Evolutionary conservation across 37 sponge, comb jelly and placozoan species (phyloP), one percentile per base, ranked within the genome.

Genomic region (Dysidea cf. avara): DNA sequence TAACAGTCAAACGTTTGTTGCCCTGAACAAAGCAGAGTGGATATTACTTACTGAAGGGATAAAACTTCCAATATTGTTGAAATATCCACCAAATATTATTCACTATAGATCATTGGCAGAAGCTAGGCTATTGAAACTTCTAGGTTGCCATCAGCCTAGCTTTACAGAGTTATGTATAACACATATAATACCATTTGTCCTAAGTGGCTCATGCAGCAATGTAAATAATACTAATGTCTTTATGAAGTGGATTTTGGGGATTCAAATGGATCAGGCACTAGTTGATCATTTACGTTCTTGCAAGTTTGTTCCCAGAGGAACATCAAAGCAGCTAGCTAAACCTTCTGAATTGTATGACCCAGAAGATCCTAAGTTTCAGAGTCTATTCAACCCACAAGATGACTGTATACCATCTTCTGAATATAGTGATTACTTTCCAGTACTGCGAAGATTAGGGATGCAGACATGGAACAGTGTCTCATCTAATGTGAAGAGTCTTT

Each of bases 291-390:
- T 43, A 9, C 5, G 5, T 43, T 43, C 46, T 9, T 43, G 46
- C 9, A 49, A 53, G 25, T 78, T 67, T 32, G 64, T 37, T 53
- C 79, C 30, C 33, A 40, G 1, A 64, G 38, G 13, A 57, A 38
- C 17, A 20, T 21, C n/a, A 36, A 9, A 9, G 5, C 7, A 43
- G 46, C 46, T 43, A 12, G 46, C 9, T 25, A 38, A 39, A 33
- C 68, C 81, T 3, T 26, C 5, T 25, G 58, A 75, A 21, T 54
- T 86, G 46, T 86, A 80, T 39, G 66, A 75, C 54, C 68, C 63
- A 18, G 9, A 74, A 26, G 77, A 75, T 49, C 38, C 36, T 3
- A 36, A 66, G 21, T 80, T 86, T 6, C 13, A 36, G 30, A 54
- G 50, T 26, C 43, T 68, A 1, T 75, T 80, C 68, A 36, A 78